Base-by-base conservation (phyloP, 2,113 vertebrate species). In the Phyllostomus discolor region DNA sequence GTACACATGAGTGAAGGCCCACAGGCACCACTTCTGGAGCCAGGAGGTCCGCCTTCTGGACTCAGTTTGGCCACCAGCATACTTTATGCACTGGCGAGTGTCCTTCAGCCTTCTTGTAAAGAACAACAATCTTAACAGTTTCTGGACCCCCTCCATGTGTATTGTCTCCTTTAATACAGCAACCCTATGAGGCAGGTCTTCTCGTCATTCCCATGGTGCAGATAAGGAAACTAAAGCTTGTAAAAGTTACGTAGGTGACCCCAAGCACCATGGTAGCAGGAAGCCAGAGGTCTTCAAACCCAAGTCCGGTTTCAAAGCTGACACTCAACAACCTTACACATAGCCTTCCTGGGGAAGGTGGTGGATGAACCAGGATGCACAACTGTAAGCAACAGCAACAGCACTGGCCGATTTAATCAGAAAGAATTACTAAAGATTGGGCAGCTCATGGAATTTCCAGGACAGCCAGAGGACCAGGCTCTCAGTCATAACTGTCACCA, bases 231-330 rank as follows among this genome's bases (percentile, higher is more conserved):
- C 16, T 14, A 62, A 94, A 43, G 50, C 35, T 66, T 12, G 35
- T 1, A 78, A 16, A 94, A 73, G 24, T 31, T 81, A 84, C 81
- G 20, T 6, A 88, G 17, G 10, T 84, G 62, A 43, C 24, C 33
- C 43, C 33, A 84, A 64, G 5, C 28, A 64, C n/a, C 78, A 84
- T 24, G 43, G 26, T 43, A 41, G 43, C 50, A 69, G 46, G 7
- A 82, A 82, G 46, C 10, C 20, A 35, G 69, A 90, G 24, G 2
- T 76, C 43, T n/a, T 91, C 46, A 86, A 82, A 82, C 8, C 19
- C 14, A 50, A 89, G 28, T 28, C 64, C 73, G 43, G 35, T 73
- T 92, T 88, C 64, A 88, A 83, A 70, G 52, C 57, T 67, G 24
- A 84, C 6, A 10, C 9, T 57, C 48, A 76, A 81, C 75, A 31